A percentile compares a stretch with the other conserved stretches of the same genome.
Evolutionary conservation across 37 sponge, comb jelly and placozoan species (phyloP).

Genomic region (Mnemiopsis leidyi): DNA sequence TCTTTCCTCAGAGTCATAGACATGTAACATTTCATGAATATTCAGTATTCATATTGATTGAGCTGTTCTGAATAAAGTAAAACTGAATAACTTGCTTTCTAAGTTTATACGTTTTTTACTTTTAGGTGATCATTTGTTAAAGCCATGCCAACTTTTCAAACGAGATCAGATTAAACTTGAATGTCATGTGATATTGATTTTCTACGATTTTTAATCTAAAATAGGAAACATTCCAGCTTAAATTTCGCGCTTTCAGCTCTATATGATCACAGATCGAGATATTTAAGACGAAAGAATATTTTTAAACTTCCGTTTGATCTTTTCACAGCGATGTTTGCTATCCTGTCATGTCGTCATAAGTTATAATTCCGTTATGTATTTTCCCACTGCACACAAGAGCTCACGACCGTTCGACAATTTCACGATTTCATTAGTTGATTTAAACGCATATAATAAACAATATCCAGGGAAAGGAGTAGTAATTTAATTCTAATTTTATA

Average conservation of each 20-base stretch:
- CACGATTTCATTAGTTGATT: not conserved
- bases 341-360: too few relatives aligned
- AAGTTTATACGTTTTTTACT: not conserved
- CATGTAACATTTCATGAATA: too few relatives aligned
- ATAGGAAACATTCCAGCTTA: not conserved
- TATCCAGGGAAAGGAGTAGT: not conserved
- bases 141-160: too few relatives aligned
- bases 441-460: not conserved
- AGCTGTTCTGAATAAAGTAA: not conserved
- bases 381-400: too few relatives aligned
- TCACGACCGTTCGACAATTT: too few relatives aligned
- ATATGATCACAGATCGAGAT: not conserved
- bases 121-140: not conserved
- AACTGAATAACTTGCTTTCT: not conserved
- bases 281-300: too few relatives aligned
- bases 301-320: too few relatives aligned
- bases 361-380: too few relatives aligned
- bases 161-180: too few relatives aligned
- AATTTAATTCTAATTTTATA: not conserved
- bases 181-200: too few relatives aligned
- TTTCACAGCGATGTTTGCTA: too few relatives aligned
- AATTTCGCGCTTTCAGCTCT: not conserved
- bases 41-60: not conserved
- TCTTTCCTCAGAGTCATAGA: not conserved
- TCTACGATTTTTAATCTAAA: not conserved